A percentile compares a stretch with the other conserved stretches of the same genome.
Evolutionary conservation across 2,113 vertebrate species (phyloP).

Genomic region (Hucho hucho): DNA sequence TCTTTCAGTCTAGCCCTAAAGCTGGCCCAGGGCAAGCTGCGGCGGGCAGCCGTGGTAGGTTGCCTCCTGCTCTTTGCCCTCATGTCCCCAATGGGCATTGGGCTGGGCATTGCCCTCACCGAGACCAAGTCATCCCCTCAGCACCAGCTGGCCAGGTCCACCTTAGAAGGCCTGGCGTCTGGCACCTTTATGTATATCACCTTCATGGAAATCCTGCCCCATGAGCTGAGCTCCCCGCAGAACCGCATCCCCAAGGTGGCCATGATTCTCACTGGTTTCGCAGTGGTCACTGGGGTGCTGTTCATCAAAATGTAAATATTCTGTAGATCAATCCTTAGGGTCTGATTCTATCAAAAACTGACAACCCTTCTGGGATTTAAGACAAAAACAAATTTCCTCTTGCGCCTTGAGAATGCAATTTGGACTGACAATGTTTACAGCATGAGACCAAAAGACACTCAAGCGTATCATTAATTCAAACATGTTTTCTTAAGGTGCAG

Average conservation of each 20-base stretch:
- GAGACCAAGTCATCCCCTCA: constrained; percentile 57
- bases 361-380: background rate
- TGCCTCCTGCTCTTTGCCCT: constrained; percentile 76
- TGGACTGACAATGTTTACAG: background rate
- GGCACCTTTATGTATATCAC: constrained; percentile 86
- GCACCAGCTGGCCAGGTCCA: constrained; percentile 74
- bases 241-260: constrained; percentile 81
- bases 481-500: background rate
- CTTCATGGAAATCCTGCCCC: constrained; percentile 84
- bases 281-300: constrained; percentile 79
- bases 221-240: constrained; percentile 66
- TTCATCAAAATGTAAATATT: constrained; percentile 78
- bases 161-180: constrained; percentile 79
- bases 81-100: constrained; percentile 82
- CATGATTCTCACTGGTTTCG: constrained; percentile 82
- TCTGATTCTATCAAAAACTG: background rate
- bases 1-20: constrained; percentile 80
- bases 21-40: constrained; percentile 73
- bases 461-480: background rate
- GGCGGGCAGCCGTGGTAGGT: constrained; percentile 52
- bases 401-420: background rate
- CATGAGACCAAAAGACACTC: background rate
- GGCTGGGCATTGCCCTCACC: constrained; percentile 72
- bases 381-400: background rate
- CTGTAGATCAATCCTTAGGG: background rate